Conservation (phyloP, 2,113 vertebrate species). For the Aldabrachelys gigantea region DNA sequence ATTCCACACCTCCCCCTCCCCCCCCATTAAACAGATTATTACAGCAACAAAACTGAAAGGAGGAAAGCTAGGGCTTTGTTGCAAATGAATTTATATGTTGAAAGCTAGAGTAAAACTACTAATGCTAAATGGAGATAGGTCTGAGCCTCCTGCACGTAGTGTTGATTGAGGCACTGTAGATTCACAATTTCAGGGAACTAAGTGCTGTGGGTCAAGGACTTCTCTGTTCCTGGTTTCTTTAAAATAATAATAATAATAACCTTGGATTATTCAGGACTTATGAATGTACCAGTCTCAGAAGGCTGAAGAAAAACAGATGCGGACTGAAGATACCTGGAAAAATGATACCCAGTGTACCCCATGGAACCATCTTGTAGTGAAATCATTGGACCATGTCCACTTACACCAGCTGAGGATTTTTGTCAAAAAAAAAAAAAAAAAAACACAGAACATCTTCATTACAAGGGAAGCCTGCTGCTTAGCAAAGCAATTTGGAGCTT, state of each 20-base stretch:
- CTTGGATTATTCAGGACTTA: neutral
- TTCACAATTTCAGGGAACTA: neutral
- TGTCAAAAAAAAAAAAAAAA: neutral
- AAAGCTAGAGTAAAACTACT: neutral
- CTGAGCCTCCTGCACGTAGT: neutral
- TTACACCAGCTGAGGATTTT: accelerated
- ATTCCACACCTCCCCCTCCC: no score
- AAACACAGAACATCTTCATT: neutral
- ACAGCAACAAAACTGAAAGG: slow-evolving; percentile 15
- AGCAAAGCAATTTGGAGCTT: neutral
- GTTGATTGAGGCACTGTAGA: neutral
- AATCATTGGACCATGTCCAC: neutral
- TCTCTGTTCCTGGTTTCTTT: neutral
- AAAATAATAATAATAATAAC: neutral
- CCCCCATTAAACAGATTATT: slow-evolving; percentile 16
- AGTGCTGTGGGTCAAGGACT: neutral
- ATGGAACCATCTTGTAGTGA: accelerated
- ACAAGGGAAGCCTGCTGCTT: accelerated
- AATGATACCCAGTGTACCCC: neutral
- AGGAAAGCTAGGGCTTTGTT: neutral
- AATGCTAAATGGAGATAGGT: neutral
- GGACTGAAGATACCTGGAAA: neutral
- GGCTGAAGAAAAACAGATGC: neutral
- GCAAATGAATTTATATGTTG: neutral
- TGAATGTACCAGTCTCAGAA: neutral